A percentile compares a stretch with the other conserved stretches of the same genome.
Evolutionary conservation across 2,113 vertebrate genomes (phyloP).

Genomic region (Heptranchias perlo): DNA sequence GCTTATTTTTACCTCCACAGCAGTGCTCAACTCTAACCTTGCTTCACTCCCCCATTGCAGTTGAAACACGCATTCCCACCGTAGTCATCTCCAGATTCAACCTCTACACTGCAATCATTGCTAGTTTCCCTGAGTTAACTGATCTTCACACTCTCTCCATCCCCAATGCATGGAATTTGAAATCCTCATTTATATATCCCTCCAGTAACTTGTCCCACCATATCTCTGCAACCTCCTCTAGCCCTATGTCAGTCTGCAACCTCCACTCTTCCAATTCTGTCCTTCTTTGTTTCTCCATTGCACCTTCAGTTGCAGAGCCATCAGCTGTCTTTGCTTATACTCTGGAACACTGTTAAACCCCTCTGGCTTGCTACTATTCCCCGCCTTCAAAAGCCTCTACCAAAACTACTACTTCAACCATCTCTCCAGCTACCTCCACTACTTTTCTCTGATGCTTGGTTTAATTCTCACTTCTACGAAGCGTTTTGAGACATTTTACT

Average conservation of each 20-base stretch:
- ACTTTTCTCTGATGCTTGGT: not conserved
- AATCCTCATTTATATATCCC: not conserved
- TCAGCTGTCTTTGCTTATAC: not conserved
- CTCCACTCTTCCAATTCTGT: too few relatives aligned
- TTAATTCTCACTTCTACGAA: not conserved
- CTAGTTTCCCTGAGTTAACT: not conserved
- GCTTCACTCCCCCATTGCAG: not conserved
- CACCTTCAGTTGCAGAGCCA: not conserved
- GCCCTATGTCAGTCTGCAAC: too few relatives aligned
- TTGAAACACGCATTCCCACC: not conserved
- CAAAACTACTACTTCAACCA: not conserved
- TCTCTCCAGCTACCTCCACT: not conserved
- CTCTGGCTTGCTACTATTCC: not conserved
- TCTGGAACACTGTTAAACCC: not conserved
- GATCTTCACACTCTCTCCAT: not conserved
- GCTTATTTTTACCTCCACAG: not conserved
- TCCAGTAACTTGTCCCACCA: too few relatives aligned
- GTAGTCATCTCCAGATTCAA: too few relatives aligned
- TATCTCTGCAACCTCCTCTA: too few relatives aligned
- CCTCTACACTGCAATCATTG: not conserved
- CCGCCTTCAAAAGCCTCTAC: not conserved
- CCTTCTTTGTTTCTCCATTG: not conserved
- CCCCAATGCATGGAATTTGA: not conserved
- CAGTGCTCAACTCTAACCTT: not conserved
- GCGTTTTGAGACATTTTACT: not conserved